Percentiles rank a stretch among this genome's conserved stretches.
Evolutionary conservation across 2,797 vertebrate genomes (phyloP).

Genomic region (Echeneis naucrates): DNA sequence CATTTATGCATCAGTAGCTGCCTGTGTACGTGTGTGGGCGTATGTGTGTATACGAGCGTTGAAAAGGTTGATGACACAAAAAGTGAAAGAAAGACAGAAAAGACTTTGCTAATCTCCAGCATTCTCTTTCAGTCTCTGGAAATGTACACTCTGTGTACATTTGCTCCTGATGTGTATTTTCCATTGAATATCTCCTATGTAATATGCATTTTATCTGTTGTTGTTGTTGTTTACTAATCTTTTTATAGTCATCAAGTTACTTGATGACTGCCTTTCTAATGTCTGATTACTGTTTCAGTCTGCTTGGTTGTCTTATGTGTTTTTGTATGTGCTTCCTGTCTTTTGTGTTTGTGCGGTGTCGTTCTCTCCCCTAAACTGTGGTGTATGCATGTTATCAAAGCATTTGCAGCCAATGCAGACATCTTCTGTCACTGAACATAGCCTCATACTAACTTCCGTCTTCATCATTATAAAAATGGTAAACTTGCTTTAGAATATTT

Average conservation of each 20-base stretch:
- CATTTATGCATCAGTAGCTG: conserved; percentile 44
- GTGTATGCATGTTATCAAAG: conserved; percentile 57
- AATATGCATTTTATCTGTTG: conserved; percentile 53
- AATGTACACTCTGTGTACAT: conserved; percentile 70
- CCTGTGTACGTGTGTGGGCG: conserved; percentile 16
- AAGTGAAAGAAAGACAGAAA: conserved; percentile 24
- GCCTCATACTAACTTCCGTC: conserved; percentile 30
- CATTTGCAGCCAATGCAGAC: conserved; percentile 42
- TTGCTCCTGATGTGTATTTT: conserved; percentile 36
- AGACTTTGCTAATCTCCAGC: conserved; percentile 29
- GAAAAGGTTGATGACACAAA: neutral
- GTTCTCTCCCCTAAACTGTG: conserved; percentile 31
- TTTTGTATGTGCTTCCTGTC: conserved; percentile 37
- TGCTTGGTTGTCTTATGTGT: conserved; percentile 45
- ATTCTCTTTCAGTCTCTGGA: conserved; percentile 53
- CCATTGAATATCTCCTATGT: conserved; percentile 29
- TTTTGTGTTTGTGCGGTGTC: conserved; percentile 54
- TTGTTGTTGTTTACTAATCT: conserved; percentile 36
- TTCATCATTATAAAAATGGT: conserved; percentile 9
- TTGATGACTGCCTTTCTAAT: conserved; percentile 37
- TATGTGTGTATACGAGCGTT: conserved; percentile 17
- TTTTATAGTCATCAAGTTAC: conserved; percentile 46
- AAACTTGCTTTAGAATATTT: conserved; percentile 13
- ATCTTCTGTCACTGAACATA: conserved; percentile 41
- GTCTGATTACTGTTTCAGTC: conserved; percentile 18